These are phyloP conservation scores for Tamias sibiricus DNA, from an alignment of 2,113 vertebrate species.

Conservation along the genomic window DNA sequence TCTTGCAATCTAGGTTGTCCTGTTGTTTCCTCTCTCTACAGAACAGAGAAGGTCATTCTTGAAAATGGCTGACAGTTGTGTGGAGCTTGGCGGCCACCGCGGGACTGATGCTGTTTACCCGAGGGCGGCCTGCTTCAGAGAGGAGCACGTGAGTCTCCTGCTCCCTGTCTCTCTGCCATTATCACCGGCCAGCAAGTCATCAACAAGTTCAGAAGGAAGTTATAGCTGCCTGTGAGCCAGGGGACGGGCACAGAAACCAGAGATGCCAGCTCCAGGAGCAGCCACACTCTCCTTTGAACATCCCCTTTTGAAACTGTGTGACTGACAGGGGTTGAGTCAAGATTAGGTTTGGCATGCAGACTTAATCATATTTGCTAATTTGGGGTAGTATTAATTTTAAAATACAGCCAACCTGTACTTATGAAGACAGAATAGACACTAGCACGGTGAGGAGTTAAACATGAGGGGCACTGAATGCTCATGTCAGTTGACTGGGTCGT, in stretches of 20 bases:
- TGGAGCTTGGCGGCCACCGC: not conserved
- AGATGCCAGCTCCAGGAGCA: not conserved
- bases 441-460: not conserved
- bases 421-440: not conserved
- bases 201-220: not conserved
- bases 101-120: conserved; percentile 63
- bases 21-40: not conserved
- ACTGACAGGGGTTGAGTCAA: not conserved
- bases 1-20: not conserved
- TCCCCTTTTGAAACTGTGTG: not conserved
- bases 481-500: not conserved
- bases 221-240: not conserved
- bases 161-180: not conserved
- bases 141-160: not conserved
- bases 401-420: not conserved
- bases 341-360: not conserved
- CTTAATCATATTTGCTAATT: not conserved
- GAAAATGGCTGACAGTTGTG: not conserved
- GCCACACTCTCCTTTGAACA: not conserved
- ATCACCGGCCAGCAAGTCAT: not conserved
- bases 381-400: not conserved
- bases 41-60: not conserved
- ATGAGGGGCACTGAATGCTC: not conserved
- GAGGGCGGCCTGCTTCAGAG: not conserved
- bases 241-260: not conserved